phyloP scores from a whole-genome alignment of 2,797 vertebrate genomes.

The Spea hammondii region DNA sequence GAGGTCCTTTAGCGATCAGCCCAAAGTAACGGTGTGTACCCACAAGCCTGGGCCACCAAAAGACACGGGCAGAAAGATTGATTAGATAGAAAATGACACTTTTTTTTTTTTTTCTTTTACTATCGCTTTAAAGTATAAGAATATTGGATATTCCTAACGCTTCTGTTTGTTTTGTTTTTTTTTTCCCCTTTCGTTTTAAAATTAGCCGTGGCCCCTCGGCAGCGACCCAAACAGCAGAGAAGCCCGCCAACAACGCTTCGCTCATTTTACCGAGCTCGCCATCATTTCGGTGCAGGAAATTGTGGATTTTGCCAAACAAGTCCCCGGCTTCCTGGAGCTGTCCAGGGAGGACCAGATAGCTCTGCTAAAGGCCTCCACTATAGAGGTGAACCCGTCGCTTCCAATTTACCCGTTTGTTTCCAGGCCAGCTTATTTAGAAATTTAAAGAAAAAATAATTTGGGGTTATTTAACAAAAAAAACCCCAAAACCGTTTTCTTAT shows the following conservation, averaged over 20 bases:
- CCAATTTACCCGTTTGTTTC: too few relatives aligned
- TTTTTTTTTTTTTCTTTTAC: too few relatives aligned
- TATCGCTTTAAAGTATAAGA: too few relatives aligned
- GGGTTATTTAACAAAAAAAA: too few relatives aligned
- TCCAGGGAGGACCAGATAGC: conserved; percentile 64
- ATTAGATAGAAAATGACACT: too few relatives aligned
- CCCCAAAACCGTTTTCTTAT: too few relatives aligned
- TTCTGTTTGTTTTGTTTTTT: background rate
- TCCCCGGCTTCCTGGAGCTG: conserved; percentile 65
- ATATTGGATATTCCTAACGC: too few relatives aligned
- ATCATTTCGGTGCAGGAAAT: conserved; percentile 69
- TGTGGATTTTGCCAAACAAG: conserved; percentile 67
- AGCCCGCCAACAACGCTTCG: conserved; percentile 64
- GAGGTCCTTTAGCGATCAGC: conserved; percentile 66
- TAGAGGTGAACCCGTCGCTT: conserved; percentile 47
- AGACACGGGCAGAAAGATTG: too few relatives aligned
- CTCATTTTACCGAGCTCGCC: conserved; percentile 66
- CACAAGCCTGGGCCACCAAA: too few relatives aligned
- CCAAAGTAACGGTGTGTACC: conserved; percentile 65
- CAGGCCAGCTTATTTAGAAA: too few relatives aligned
- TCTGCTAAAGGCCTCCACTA: conserved; percentile 63
- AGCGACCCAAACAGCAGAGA: conserved; percentile 67
- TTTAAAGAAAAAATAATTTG: too few relatives aligned
- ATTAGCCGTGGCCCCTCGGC: conserved; percentile 65
- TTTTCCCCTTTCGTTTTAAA: background rate